Percentiles rank a stretch among this genome's conserved stretches.
Conservation (phyloP, 2,888 invertebrate genomes). For the Himalopsyche japonica region DNA sequence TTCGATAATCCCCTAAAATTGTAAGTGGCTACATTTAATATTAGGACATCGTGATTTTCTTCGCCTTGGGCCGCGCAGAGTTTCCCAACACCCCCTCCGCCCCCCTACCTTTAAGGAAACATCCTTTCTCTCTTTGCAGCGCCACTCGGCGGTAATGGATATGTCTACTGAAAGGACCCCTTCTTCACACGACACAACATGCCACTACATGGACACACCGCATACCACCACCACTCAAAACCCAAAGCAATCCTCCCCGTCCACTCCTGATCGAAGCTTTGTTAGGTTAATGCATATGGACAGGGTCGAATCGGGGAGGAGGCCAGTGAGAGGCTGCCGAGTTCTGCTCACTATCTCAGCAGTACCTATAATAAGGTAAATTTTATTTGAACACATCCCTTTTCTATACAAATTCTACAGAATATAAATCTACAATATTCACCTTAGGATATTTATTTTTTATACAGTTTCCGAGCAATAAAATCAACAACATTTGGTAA, state of each 20-base stretch:
- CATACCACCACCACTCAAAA: neutral
- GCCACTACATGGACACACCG: neutral
- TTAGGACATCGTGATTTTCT: neutral
- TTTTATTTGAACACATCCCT: neutral
- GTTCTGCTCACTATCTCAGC: neutral
- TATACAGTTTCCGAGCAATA: too few relatives aligned
- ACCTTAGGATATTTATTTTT: too few relatives aligned
- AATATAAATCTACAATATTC: too few relatives aligned
- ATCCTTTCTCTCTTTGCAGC: conserved; percentile 41
- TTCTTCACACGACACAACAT: neutral
- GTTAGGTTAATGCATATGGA: neutral
- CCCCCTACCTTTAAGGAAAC: conserved; percentile 37
- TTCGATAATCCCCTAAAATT: too few relatives aligned
- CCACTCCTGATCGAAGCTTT: neutral
- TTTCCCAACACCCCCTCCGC: neutral
- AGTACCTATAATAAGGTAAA: neutral
- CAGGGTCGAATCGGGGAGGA: neutral
- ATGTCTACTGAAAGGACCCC: conserved; percentile 37
- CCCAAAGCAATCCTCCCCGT: neutral
- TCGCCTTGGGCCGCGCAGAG: conserved; percentile 8
- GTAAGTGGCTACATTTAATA: neutral
- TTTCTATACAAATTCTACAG: too few relatives aligned
- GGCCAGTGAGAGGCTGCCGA: neutral
- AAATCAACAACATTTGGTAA: too few relatives aligned
- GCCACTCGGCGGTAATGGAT: conserved; percentile 41